These are phyloP conservation scores for Tachina lurida DNA, from an alignment of 2,888 invertebrate species.

Conservation along the genomic window DNA sequence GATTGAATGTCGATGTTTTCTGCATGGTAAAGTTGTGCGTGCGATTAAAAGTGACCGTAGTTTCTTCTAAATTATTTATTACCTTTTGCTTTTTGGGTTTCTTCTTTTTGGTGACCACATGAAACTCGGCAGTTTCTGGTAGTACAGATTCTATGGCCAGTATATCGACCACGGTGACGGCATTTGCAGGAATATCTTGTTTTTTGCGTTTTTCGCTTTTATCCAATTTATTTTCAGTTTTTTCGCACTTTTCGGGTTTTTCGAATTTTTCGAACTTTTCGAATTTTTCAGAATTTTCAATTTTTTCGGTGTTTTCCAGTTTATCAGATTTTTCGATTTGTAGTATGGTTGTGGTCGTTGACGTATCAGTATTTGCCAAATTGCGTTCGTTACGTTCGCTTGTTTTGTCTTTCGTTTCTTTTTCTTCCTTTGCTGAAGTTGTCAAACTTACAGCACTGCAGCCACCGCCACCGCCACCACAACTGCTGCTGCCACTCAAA, in stretches of 20 bases:
- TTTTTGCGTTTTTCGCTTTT: slow-evolving; percentile 68
- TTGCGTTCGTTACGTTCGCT: slow-evolving; percentile 70
- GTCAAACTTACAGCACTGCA: neutral
- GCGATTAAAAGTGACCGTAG: slow-evolving; percentile 76
- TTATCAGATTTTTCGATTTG: slow-evolving; percentile 52
- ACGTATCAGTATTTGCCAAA: slow-evolving; percentile 42
- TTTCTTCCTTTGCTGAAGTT: slow-evolving; percentile 53
- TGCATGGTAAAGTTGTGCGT: slow-evolving; percentile 76
- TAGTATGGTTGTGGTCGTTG: neutral
- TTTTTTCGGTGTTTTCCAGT: slow-evolving; percentile 13
- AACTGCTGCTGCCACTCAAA: neutral
- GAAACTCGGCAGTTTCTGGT: slow-evolving; percentile 88
- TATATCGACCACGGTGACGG: slow-evolving; percentile 68
- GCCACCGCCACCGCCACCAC: slow-evolving; percentile 10
- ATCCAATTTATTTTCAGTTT: slow-evolving; percentile 69
- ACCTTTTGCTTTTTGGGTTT: slow-evolving; percentile 87
- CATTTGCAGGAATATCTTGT: slow-evolving; percentile 64
- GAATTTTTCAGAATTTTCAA: slow-evolving; percentile 48
- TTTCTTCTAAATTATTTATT: slow-evolving; percentile 76
- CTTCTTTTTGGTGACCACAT: slow-evolving; percentile 92
- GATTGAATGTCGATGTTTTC: slow-evolving; percentile 64
- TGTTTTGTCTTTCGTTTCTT: slow-evolving; percentile 70
- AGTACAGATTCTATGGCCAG: slow-evolving; percentile 79
- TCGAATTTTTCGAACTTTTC: slow-evolving; percentile 52
- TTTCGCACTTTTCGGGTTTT: slow-evolving; percentile 49